Percentiles rank a stretch among this genome's conserved stretches.
These are phyloP conservation scores for Eulithis prunata DNA, from an alignment of 2,888 invertebrate genomes.

Conservation along the genomic window DNA sequence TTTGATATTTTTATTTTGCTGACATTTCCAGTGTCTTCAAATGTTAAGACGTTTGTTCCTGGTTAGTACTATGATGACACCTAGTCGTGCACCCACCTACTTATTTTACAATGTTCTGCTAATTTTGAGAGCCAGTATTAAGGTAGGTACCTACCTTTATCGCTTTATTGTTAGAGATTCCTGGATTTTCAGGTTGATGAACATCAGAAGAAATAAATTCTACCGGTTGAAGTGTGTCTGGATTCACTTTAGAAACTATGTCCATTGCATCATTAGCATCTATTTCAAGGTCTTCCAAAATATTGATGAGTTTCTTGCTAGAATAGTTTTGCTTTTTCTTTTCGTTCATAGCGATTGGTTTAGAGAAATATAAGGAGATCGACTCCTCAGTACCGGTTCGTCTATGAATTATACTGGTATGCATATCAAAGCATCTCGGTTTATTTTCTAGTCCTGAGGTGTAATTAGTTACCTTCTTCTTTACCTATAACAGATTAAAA, in stretches of 20 bases:
- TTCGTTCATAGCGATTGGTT: constrained; percentile 34
- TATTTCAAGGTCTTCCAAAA: constrained; percentile 67
- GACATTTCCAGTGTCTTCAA: too few species aligned
- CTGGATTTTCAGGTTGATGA: constrained; percentile 3
- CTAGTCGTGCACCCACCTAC: too few species aligned
- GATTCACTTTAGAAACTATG: constrained; percentile 61
- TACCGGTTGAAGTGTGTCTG: constrained; percentile 55
- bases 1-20: too few species aligned
- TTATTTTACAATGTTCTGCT: not conserved
- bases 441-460: constrained; percentile 39
- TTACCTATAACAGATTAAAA: constrained; percentile 46
- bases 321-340: constrained; percentile 54
- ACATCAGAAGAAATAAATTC: constrained; percentile 49
- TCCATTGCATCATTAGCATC: constrained; percentile 56
- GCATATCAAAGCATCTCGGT: constrained; percentile 27
- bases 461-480: constrained; percentile 53
- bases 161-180: constrained; percentile 17
- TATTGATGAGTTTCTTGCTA: constrained; percentile 69
- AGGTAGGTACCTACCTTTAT: not conserved
- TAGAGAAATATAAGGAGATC: constrained; percentile 55
- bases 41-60: too few species aligned
- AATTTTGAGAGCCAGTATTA: not conserved
- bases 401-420: constrained; percentile 37
- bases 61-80: too few species aligned
- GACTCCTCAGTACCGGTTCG: constrained; percentile 36